Base-by-base conservation (phyloP, 2,888 invertebrate species). In the Rhogogaster chlorosoma region DNA sequence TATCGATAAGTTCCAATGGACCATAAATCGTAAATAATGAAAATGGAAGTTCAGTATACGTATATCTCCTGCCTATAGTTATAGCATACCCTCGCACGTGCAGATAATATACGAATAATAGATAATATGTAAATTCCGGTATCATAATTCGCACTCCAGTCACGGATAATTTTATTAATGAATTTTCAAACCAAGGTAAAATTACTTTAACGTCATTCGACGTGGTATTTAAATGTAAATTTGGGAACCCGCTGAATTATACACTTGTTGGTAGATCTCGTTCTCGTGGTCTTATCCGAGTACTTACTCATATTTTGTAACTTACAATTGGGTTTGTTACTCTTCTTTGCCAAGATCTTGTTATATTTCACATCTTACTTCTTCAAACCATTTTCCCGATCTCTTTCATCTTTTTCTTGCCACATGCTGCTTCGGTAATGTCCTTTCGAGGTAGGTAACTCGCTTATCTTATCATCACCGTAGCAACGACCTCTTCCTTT, bases 21-120 rank as follows among this genome's bases (percentile, higher is more conserved):
- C 57, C 80, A 61, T 36, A 57, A 61, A 61, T 80, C 80, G 57
- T 61, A 38, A 80, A 80, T 80, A 61, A 80, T 36, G 80, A 80
- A 80, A 80, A 77, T 77, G 32, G 77, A 53, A 77, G 38, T 42
- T 42, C 29, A 2, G 61, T 49, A 53, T 18, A 61, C 18, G 12
- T 32, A 57, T 38, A 45, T 42, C 29, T 18, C 49, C 18, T 29
- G 9, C 18, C n/a, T 36, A 77, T 49, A 53, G 49, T n/a, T 38
- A 77, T 49, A 29, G n/a, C 77, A 32, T 53, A 61, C n/a, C 38
- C 61, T 22, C 18, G 53, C 80, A 80, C 57, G 61, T 80, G 36
- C 29, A 61, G 22, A 36, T 36, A 26, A 80, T 80, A 38, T 26
- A 53, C 49, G 29, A 77, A 77, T 77, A 61, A 61, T 10, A 38